A percentile compares a stretch with the other conserved stretches of the same genome.
Conservation (phyloP, 2,888 invertebrate species). For the Sussaba pulchella region DNA sequence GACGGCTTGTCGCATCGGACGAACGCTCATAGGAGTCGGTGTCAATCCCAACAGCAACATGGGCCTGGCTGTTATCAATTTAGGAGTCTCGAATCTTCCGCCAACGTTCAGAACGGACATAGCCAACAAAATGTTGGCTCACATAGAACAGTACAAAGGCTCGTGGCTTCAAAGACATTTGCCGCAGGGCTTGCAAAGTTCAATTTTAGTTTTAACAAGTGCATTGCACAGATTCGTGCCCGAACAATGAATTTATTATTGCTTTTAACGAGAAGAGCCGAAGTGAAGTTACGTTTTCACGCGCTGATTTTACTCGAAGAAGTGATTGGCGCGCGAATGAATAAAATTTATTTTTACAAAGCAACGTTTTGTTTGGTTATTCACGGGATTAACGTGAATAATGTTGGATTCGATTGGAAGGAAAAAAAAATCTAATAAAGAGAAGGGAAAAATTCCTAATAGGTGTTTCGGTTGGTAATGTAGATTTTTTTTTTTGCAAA, state of each 20-base stretch:
- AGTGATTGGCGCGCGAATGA: no score
- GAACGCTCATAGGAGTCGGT: conserved; percentile 86
- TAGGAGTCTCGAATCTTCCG: conserved; percentile 87
- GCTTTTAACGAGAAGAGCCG: background rate
- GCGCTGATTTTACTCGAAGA: no score
- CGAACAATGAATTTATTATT: conserved; percentile 74
- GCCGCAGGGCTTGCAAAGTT: conserved; percentile 85
- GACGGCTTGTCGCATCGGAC: conserved; percentile 86
- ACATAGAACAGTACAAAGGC: conserved; percentile 86
- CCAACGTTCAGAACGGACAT: conserved; percentile 88
- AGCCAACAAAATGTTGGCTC: conserved; percentile 87
- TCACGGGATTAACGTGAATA: conserved; percentile 35
- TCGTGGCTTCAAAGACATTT: conserved; percentile 86
- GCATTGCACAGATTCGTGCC: conserved; percentile 85
- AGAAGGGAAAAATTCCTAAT: no score
- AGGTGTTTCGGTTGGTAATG: no score
- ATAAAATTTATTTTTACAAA: conserved; percentile 47
- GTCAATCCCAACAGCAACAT: conserved; percentile 86
- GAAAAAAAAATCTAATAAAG: no score
- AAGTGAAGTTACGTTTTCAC: conserved; percentile 10
- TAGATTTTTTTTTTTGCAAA: no score
- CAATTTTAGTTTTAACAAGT: conserved; percentile 84
- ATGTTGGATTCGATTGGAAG: conserved; percentile 51
- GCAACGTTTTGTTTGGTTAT: conserved; percentile 26
- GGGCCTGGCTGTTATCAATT: conserved; percentile 86